Evolutionary conservation across 2,797 vertebrate species (phyloP), one percentile per base, ranked within the genome.

Genomic region (Limosa lapponica): DNA sequence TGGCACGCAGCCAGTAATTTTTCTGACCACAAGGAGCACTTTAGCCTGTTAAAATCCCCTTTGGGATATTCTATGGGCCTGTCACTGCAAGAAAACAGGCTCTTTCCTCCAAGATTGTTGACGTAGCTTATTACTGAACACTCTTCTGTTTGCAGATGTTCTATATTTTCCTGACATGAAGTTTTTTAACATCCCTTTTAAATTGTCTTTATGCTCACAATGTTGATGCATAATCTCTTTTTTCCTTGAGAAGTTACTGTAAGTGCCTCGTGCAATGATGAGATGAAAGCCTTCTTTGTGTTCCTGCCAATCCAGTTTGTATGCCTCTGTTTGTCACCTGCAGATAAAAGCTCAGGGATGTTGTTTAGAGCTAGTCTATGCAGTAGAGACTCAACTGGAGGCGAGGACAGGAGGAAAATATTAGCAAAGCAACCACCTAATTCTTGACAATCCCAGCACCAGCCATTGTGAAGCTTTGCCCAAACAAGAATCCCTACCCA

Each of bases 141-240:
- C 82, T 94, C 88, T 0, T 95, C 95, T 97, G 90, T 93, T 96
- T 97, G 95, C 96, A 92, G 95, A 95, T 93, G 96, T 96, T 96
- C 96, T 94, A 93, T 95, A 96, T 96, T 97, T 97, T 95, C 70
- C 95, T 95, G 95, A 97, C 96, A 96, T 96, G 95, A 96, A 97
- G 91, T 95, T 96, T 97, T 94, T 96, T 96, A 96, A 96, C 96
- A 96, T 96, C 85, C 89, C 95, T 97, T 97, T 97, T 96, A 97
- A 97, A 96, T 95, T 95, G 93, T 94, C 96, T 96, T 96, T 95
- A 96, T 96, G 92, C 96, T 96, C 96, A 95, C 96, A 93, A 96
- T 89, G 93, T 96, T 95, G 93, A 96, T 88, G 95, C 82, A 81
- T 96, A 90, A 95, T 96, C 93, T 93, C 94, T 96, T 96, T 95